These are phyloP conservation scores for Monopterus albus DNA, from an alignment of 2,113 vertebrate species.

Conservation along the genomic window DNA sequence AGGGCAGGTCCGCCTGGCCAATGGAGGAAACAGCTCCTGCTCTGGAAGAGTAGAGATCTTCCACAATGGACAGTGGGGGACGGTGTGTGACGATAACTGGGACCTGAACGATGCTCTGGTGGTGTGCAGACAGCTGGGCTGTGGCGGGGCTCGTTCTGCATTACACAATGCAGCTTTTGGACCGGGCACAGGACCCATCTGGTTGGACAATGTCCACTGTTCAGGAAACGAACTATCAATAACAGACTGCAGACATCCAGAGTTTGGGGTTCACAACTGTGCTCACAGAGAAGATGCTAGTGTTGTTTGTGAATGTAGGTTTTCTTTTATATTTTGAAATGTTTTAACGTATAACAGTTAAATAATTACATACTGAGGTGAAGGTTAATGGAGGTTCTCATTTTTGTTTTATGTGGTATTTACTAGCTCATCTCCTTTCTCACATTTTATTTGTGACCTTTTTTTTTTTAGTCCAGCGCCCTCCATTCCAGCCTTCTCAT, in stretches of 20 bases:
- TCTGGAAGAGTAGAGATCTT: constrained; percentile 61
- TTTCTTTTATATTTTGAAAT: background rate
- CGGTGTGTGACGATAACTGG: constrained; percentile 63
- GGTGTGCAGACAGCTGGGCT: constrained; percentile 71
- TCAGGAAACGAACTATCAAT: constrained; percentile 34
- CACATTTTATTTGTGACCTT: background rate
- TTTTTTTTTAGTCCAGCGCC: background rate
- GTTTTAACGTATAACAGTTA: background rate
- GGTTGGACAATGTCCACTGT: constrained; percentile 52
- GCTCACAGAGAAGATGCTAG: constrained; percentile 50
- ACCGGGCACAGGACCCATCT: constrained; percentile 58
- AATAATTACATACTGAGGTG: background rate
- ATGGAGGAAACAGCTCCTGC: constrained; percentile 37
- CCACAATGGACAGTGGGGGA: constrained; percentile 61
- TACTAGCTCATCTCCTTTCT: background rate
- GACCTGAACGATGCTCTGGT: constrained; percentile 53
- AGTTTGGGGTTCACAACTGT: constrained; percentile 59
- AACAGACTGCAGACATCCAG: constrained; percentile 35
- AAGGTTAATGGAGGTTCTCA: background rate
- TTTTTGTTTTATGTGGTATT: rapidly evolving
- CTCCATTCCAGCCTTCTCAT: background rate
- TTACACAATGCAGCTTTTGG: constrained; percentile 9
- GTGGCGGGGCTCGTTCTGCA: constrained; percentile 51
- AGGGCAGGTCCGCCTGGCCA: constrained; percentile 47
- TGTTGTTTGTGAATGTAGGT: constrained; percentile 50